Evolutionary conservation across 2,113 vertebrate species (phyloP), one percentile per base, ranked within the genome.

Genomic region (Ivindomyrus marchei): DNA sequence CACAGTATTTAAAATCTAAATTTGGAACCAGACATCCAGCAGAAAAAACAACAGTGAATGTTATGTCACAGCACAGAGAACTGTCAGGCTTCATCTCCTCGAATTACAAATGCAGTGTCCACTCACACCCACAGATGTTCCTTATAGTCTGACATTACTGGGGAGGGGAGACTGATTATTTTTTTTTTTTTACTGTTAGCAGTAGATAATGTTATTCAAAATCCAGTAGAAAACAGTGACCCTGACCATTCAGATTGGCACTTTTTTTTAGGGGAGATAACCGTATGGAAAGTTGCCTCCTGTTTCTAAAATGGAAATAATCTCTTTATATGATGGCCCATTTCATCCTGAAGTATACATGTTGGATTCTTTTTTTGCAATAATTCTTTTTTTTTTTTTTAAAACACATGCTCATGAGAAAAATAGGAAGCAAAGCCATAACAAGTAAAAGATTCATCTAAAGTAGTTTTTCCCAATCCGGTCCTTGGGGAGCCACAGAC

Each of bases 361-460:
- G 45, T n/a, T 49, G 83, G 24, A 85, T 45, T 70, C n/a, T 66
- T 70, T 85, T 85, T 85, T 85, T 47, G 83, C 42, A 85, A 46
- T 27, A 47, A 70, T 80, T 77, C 3, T 39, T 36, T 42, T 36
- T 39, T 31, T 39, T 31, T 50, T 74, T 39, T 15, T 77, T 77
- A 2, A 36, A 80, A 80, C 74, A 80, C 74, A 80, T 80, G 74
- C 74, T 80, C 74, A 80, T 80, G 74, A 80, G 31, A 42, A 80
- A 80, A 80, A 80, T 42, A 80, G 70, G 70, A 77, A 77, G 74
- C 36, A 80, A 80, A 80, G 62, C 62, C 62, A 70, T 70, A 70
- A 10, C 62, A 70, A 70, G 62, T 70, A 70, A 70, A 70, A 70
- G 62, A 31, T 46, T 70, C 9, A 70, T 70, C 62, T 70, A 70